Base-by-base conservation (phyloP, 2,888 invertebrate species). In the Hedychridium roseum region DNA sequence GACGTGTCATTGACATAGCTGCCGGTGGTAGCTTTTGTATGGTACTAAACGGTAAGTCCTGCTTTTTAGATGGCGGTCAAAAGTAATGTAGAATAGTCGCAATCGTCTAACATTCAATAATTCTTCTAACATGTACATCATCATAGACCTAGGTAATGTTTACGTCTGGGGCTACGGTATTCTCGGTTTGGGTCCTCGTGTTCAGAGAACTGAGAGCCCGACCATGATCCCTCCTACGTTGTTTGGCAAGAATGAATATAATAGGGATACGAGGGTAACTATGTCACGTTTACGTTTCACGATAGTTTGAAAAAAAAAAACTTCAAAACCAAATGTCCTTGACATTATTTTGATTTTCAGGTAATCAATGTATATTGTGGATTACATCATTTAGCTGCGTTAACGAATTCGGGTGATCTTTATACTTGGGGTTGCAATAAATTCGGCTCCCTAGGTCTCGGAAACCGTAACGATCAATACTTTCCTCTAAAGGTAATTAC, bases 151-250 rank as follows among this genome's bases (percentile, higher is more conserved):
- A 53, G 94, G 95, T 0, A 84, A 91, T 17, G 93, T 92, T 0
- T 97, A 87, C 74, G 89, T 91, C 0, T 98, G 97, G 97, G 97
- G 98, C 3, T 96, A 85, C 76, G 98, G 98, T 21, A 83, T 96
- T 43, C 81, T 98, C 21, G 97, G 97, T 0, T 84, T 90, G 21
- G 97, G 97, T 0, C 97, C 97, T 0, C 82, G 85, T 42, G 88
- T 90, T 0, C 85, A 88, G 42, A 83, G 85, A 40, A 81, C 87
- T 1, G 70, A 79, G 0, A 81, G 79, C 50, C 97, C 97, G 0
- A 84, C 88, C 32, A 80, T 83, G 53, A 85, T 98, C 45, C 91
- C 97, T 2, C 81, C 87, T 2, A 84, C 90, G 0, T 80, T 97
- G 11, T 97, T 97, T 77, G 97, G 97, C 0, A 80, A 84, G 9